phyloP scores from a whole-genome alignment of 2,888 invertebrate genomes.

The Exephanes ischioxanthus region DNA sequence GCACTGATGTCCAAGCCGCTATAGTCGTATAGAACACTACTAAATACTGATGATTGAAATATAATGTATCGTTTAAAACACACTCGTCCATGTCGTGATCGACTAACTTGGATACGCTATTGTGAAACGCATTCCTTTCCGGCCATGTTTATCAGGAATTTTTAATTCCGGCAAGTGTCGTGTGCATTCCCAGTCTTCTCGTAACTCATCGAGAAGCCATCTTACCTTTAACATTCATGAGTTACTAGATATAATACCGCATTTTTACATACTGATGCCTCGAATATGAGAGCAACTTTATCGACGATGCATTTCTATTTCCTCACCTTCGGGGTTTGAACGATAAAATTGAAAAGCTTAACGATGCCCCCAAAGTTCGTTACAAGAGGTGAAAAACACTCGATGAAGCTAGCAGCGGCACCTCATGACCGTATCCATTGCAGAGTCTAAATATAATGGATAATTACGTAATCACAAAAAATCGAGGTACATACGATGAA shows the following conservation, averaged over 20 bases:
- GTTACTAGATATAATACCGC: background rate
- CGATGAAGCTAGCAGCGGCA: too few relatives aligned
- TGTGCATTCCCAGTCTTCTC: background rate
- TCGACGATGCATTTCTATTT: background rate
- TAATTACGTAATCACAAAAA: too few relatives aligned
- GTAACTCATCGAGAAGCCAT: background rate
- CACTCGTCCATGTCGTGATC: background rate
- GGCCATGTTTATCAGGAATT: background rate
- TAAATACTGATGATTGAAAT: background rate
- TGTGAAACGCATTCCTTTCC: background rate
- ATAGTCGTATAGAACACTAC: background rate
- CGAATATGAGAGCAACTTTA: background rate
- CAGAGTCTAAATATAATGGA: too few relatives aligned
- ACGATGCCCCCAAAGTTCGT: background rate
- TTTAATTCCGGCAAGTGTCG: background rate
- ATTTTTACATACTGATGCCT: background rate
- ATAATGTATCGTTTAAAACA: background rate
- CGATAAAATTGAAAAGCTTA: slow-evolving; percentile 1
- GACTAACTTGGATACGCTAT: background rate
- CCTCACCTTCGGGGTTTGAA: background rate
- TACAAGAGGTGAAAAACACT: background rate
- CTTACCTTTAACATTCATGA: background rate
- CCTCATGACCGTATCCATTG: too few relatives aligned
- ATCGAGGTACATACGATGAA: too few relatives aligned
- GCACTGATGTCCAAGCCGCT: background rate